phyloP scores from a whole-genome alignment of 2,113 vertebrate genomes.

The Neomonachus schauinslandi region DNA sequence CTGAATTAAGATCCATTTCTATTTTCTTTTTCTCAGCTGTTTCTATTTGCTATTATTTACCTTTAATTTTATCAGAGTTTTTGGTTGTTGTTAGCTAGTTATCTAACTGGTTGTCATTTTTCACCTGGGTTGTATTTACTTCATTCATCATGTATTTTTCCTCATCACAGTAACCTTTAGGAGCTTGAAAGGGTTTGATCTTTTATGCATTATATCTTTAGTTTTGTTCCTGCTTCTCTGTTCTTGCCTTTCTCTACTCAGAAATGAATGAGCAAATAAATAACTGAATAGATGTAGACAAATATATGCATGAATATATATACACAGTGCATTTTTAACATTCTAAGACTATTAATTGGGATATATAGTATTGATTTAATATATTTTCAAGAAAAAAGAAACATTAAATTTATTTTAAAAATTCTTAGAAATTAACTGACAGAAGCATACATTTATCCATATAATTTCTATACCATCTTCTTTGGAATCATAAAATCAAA shows the following conservation, averaged over 20 bases:
- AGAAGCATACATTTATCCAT: not conserved
- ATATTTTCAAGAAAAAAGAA: slow-evolving; percentile 5
- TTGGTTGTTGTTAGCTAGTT: not conserved
- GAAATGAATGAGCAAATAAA: slow-evolving; percentile 27
- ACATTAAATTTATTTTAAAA: slow-evolving; percentile 22
- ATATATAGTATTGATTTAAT: slow-evolving; percentile 6
- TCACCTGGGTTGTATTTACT: slow-evolving; percentile 10
- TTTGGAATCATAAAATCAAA: not conserved
- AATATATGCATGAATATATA: not conserved
- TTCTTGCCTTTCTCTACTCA: slow-evolving; percentile 5
- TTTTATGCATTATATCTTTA: slow-evolving; percentile 19
- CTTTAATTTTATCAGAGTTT: not conserved
- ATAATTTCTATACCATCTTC: not conserved
- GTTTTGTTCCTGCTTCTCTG: slow-evolving; percentile 11
- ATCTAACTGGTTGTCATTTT: slow-evolving; percentile 44
- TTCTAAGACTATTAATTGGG: slow-evolving; percentile 26
- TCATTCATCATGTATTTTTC: slow-evolving; percentile 10
- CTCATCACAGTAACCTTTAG: not conserved
- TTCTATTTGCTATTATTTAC: not conserved
- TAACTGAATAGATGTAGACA: not conserved
- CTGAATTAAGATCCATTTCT: not conserved
- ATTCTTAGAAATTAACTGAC: slow-evolving; percentile 12
- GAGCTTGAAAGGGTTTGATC: slow-evolving; percentile 19
- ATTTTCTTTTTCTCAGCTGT: slow-evolving; percentile 1
- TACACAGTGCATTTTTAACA: not conserved